Evolutionary conservation across 2,113 vertebrate genomes (phyloP), one percentile per base, ranked within the genome.

Genomic region (Oenanthe melanoleuca): DNA sequence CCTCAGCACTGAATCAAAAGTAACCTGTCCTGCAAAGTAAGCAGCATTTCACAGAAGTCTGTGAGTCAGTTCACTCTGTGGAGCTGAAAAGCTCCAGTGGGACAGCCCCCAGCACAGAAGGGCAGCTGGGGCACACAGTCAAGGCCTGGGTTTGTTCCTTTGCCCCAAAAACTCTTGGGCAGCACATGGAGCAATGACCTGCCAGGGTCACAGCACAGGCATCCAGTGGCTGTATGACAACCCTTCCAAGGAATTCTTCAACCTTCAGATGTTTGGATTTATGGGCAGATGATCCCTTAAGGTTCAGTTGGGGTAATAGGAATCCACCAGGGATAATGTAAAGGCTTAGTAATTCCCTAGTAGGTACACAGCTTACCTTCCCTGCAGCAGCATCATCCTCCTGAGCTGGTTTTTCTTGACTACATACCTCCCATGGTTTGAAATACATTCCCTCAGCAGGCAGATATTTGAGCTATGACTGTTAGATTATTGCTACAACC

Each of bases 181-280:
- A 79, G 25, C 23, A 40, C 37, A 34, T 13, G 0, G 22, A 64
- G 12, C 16, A 67, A 9, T n/a, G 56, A 91, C 11, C 47, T 82
- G 23, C 9, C 53, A 61, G 0, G 8, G 25, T n/a, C 29, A 45
- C 22, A 57, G 40, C 1, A 2, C 24, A 63, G 47, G n/a, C 1
- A 4, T 55, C 34, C n/a, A 1, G 3, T 0, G 0, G 10, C 33
- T 49, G 4, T 12, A 19, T 47, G 28, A 72, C 33, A 77, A 17
- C 5, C n/a, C 26, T 49, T 75, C 60, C 29, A 47, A 73, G 45
- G 74, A 77, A 56, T 72, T 31, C 10, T 70, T 81, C 59, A 75
- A 21, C 15, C 14, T 77, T 52, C 12, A 33, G 1, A 0, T 19
- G 5, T 71, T 45, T 81, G 25, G 12, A 14, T 86, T 80, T 42